phyloP scores from a whole-genome alignment of 2,113 vertebrate genomes.

The Pionites leucogaster region DNA sequence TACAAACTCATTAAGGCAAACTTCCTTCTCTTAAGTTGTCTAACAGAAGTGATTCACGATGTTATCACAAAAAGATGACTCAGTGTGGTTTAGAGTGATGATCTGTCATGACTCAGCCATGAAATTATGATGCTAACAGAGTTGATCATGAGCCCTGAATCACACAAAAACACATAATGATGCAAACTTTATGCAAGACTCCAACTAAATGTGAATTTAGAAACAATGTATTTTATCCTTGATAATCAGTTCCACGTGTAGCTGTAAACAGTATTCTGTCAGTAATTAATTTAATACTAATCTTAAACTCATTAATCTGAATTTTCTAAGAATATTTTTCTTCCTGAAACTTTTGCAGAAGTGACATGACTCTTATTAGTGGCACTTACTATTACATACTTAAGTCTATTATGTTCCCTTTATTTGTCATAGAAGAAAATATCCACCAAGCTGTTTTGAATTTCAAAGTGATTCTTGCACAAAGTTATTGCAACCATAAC shows the following conservation, averaged over 20 bases:
- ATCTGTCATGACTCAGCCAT: constrained; percentile 23
- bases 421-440: not conserved
- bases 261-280: not conserved
- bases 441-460: not conserved
- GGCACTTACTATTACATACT: not conserved
- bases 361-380: not conserved
- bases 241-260: not conserved
- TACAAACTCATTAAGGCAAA: not conserved
- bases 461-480: not conserved
- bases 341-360: not conserved
- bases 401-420: not conserved
- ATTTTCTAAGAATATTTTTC: not conserved
- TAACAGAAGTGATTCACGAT: constrained; percentile 5
- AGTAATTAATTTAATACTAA: not conserved
- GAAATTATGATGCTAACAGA: not conserved
- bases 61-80: not conserved
- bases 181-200: not conserved
- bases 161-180: not conserved
- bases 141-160: not conserved
- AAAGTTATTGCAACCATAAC: not conserved
- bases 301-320: not conserved
- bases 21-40: not conserved
- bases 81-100: not conserved
- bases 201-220: not conserved
- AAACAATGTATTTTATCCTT: not conserved